phyloP scores from a whole-genome alignment of 2,113 vertebrate genomes.

The Furnarius figulus region DNA sequence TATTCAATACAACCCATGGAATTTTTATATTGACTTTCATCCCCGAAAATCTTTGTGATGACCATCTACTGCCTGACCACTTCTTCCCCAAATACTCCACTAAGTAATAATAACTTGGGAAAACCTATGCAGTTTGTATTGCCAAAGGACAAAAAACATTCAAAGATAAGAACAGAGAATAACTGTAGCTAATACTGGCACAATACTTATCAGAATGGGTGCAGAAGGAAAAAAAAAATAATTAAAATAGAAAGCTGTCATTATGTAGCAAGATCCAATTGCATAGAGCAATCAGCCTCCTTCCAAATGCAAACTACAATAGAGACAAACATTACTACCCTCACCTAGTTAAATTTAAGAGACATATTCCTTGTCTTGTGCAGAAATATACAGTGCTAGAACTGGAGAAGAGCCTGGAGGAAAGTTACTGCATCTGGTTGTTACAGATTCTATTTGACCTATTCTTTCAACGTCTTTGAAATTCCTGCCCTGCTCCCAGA shows the following conservation, averaged over 20 bases:
- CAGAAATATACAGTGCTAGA: background rate
- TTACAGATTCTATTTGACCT: background rate
- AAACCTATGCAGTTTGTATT: background rate
- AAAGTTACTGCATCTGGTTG: background rate
- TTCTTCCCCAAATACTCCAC: background rate
- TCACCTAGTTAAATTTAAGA: background rate
- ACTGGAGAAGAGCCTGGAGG: background rate
- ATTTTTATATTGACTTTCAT: background rate
- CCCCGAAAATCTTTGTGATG: background rate
- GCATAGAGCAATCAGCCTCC: background rate
- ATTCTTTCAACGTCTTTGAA: background rate
- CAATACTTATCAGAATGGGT: background rate
- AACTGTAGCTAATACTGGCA: background rate
- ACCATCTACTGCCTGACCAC: background rate
- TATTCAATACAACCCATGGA: background rate
- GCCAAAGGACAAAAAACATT: background rate
- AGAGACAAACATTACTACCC: background rate
- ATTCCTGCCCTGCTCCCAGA: background rate
- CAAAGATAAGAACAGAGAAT: background rate
- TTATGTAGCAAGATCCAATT: background rate
- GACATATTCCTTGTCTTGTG: background rate
- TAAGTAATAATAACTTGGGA: background rate
- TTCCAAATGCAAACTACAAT: background rate
- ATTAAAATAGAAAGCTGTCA: background rate
- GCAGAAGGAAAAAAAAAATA: background rate